phyloP scores from a whole-genome alignment of 35 echinoderm and acorn worm genomes.

The Heliocidaris erythrogramma region DNA sequence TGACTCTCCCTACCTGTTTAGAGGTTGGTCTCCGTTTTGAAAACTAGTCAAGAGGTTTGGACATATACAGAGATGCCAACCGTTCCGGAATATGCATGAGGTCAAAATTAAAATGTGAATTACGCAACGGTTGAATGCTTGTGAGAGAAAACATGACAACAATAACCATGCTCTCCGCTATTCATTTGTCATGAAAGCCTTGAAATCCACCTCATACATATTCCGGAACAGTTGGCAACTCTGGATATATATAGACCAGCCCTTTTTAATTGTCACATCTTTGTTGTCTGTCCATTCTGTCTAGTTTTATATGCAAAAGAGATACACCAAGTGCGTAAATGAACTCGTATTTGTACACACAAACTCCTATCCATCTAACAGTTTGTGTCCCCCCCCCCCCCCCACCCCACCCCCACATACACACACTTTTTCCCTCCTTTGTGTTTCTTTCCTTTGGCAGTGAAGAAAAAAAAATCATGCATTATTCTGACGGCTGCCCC shows the following conservation, averaged over 20 bases:
- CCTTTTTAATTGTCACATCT: background rate
- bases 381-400: background rate
- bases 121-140: too few relatives aligned
- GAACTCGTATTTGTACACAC: background rate
- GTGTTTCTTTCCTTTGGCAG: background rate
- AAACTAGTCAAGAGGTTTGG: background rate
- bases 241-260: too few relatives aligned
- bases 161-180: too few relatives aligned
- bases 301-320: background rate
- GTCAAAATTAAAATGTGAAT: too few relatives aligned
- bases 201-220: too few relatives aligned
- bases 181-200: too few relatives aligned
- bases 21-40: background rate
- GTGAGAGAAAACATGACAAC: too few relatives aligned
- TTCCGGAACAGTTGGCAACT: too few relatives aligned
- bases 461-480: conserved; percentile 19
- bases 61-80: too few relatives aligned
- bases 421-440: background rate
- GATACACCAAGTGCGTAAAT: background rate
- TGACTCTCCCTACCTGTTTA: background rate
- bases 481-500: conserved; percentile 22
- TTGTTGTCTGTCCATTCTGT: background rate
- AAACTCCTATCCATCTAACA: background rate
- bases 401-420: background rate
- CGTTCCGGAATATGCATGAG: too few relatives aligned